phyloP scores from a whole-genome alignment of 2,888 invertebrate species.

The Brassicogethes aeneus region DNA sequence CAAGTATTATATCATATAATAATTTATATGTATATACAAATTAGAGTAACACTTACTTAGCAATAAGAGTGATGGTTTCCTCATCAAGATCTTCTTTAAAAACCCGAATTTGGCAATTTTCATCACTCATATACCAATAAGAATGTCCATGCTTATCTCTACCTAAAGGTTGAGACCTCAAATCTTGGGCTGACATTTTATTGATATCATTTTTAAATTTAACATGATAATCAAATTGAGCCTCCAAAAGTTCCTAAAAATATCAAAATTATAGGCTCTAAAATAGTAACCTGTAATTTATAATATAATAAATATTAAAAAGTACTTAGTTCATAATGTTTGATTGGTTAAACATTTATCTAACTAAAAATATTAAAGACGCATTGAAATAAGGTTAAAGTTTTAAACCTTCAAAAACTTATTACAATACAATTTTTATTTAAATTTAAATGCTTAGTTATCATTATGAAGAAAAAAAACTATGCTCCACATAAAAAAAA shows the following conservation, averaged over 20 bases:
- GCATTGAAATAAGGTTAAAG: too few species aligned
- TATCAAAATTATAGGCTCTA: conserved; percentile 10
- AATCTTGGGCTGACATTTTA: conserved; percentile 64
- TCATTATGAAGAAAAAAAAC: too few species aligned
- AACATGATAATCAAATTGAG: conserved; percentile 88
- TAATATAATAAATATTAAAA: conserved; percentile 8
- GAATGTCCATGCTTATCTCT: conserved; percentile 82
- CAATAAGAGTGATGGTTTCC: conserved; percentile 89
- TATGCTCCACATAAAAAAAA: too few species aligned
- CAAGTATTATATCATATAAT: too few species aligned
- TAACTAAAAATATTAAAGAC: too few species aligned
- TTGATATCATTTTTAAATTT: conserved; percentile 88
- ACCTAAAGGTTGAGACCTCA: conserved; percentile 84
- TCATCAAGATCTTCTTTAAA: conserved; percentile 96
- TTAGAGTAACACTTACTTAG: conserved; percentile 72
- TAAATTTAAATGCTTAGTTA: too few species aligned
- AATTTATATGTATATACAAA: too few species aligned
- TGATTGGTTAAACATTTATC: too few species aligned
- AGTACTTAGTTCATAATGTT: conserved; percentile 10
- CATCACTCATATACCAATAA: conserved; percentile 91
- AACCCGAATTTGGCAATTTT: conserved; percentile 79
- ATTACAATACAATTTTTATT: too few species aligned
- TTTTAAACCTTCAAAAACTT: too few species aligned
- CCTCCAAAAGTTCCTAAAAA: conserved; percentile 75
- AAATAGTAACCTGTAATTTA: conserved; percentile 8